Percentiles rank a stretch among this genome's conserved stretches.
Evolutionary conservation across 2,888 invertebrate species (phyloP).

Genomic region (Philopedon plagiatum): DNA sequence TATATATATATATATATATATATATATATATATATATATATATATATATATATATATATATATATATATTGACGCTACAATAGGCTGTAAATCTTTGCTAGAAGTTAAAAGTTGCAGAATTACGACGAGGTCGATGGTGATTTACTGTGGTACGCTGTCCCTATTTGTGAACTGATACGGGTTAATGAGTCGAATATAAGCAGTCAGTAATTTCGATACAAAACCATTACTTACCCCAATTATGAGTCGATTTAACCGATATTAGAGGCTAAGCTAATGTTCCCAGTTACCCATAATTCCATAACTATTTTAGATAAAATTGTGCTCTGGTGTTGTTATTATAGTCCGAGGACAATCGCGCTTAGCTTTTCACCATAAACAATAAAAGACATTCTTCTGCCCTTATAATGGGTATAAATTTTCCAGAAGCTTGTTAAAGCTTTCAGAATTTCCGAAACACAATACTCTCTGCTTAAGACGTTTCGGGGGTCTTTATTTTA

Average conservation of each 20-base stretch:
- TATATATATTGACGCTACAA: no score
- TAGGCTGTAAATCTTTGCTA: no score
- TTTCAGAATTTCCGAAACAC: conserved; percentile 32
- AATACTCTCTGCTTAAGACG: conserved; percentile 19
- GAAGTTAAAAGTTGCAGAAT: background rate
- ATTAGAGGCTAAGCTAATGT: conserved; percentile 37
- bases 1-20: no score
- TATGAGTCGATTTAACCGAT: conserved; percentile 28
- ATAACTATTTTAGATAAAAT: conserved; percentile 20
- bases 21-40: no score
- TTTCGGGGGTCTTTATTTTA: conserved; percentile 23
- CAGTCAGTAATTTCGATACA: conserved; percentile 41
- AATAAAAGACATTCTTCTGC: conserved; percentile 33
- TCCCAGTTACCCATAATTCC: conserved; percentile 25
- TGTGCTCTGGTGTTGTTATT: conserved; percentile 9
- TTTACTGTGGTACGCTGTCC: conserved; percentile 25
- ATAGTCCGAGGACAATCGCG: conserved; percentile 9
- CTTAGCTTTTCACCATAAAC: conserved; percentile 19
- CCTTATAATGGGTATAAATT: conserved; percentile 39
- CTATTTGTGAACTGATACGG: conserved; percentile 39
- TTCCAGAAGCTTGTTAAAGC: conserved; percentile 29
- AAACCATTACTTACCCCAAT: conserved; percentile 35
- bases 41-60: no score
- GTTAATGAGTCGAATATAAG: conserved; percentile 38
- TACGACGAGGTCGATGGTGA: background rate